These are phyloP conservation scores for Phalloptychus januarius DNA, from an alignment of 2,797 vertebrate species.

Conservation along the genomic window DNA sequence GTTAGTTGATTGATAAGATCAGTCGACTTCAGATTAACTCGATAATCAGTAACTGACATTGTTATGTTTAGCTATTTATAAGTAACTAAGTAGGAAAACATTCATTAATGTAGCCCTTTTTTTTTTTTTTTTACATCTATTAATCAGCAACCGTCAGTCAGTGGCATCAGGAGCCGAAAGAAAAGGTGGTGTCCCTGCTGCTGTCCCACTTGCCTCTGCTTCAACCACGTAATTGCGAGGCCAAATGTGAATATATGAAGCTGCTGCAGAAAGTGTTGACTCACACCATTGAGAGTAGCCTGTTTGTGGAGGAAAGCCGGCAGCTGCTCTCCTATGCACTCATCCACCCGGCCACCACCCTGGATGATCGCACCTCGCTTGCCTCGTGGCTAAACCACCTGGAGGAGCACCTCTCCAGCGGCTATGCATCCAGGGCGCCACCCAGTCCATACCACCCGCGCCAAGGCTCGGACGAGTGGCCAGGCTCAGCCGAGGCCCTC, in stretches of 20 bases:
- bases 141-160: constrained; percentile 88
- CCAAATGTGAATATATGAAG: constrained; percentile 97
- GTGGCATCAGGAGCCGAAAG: constrained; percentile 94
- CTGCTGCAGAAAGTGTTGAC: constrained; percentile 93
- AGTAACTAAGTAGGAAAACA: background rate
- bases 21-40: no score
- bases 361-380: constrained; percentile 93
- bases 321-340: constrained; percentile 97
- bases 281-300: constrained; percentile 93
- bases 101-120: constrained; percentile 17
- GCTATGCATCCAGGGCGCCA: constrained; percentile 80
- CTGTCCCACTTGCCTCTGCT: constrained; percentile 93
- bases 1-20: no score
- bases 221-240: constrained; percentile 92
- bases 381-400: constrained; percentile 95
- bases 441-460: constrained; percentile 84
- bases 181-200: constrained; percentile 91
- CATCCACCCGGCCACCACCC: constrained; percentile 94
- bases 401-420: constrained; percentile 89
- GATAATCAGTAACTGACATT: no score
- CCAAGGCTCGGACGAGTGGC: constrained; percentile 92
- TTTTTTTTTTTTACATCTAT: no score
- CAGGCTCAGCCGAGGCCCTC: constrained; percentile 82
- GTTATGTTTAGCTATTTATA: background rate
- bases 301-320: constrained; percentile 94